Evolutionary conservation across 2,113 vertebrate genomes (phyloP), one percentile per base, ranked within the genome.

Genomic region (Lagenorhynchus albirostris): DNA sequence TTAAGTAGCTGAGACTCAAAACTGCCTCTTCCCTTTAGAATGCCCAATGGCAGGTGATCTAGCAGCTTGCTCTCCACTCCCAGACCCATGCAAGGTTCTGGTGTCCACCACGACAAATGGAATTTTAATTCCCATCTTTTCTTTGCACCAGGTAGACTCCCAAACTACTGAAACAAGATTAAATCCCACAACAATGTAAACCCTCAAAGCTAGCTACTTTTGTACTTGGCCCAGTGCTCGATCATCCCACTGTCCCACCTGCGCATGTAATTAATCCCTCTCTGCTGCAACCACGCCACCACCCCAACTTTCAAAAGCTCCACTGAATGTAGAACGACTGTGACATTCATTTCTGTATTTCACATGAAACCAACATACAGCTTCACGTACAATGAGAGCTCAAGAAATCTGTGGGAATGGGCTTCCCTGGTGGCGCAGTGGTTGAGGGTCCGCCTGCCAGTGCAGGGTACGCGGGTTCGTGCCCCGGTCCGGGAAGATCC

Each of bases 381-480:
- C 36, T 68, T 92, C 65, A 93, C 92, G 88, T 65, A 62, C 58
- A 97, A 80, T 70, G 79, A 36, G 89, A 96, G 62, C 76, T 88
- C 95, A 92, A 83, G 88, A 95, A 94, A 88, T 94, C 96, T 85
- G 81, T 77, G 80, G 50, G 76, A 96, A 97, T 36, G 36, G 36
- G 36, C 36, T 36, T 36, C 36, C 36, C 36, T 36, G 36, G 36
- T 36, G 36, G 36, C 36, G 36, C 36, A 36, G 36, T 36, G 36
- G 36, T 36, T 36, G 36, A 36, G 36, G 36, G 36, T 36, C 36
- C 36, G 36, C 36, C 36, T 36, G 36, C 36, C 36, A 4, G 4
- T 36, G 36, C 36, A 36, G 36, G 36, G 36, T 4, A 36, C 36
- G 4, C 36, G 36, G 36, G 36, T 36, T 36, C 36, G 36, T 36